These are phyloP conservation scores for Melipona bicolor DNA, from an alignment of 2,888 invertebrate genomes.

Conservation along the genomic window DNA sequence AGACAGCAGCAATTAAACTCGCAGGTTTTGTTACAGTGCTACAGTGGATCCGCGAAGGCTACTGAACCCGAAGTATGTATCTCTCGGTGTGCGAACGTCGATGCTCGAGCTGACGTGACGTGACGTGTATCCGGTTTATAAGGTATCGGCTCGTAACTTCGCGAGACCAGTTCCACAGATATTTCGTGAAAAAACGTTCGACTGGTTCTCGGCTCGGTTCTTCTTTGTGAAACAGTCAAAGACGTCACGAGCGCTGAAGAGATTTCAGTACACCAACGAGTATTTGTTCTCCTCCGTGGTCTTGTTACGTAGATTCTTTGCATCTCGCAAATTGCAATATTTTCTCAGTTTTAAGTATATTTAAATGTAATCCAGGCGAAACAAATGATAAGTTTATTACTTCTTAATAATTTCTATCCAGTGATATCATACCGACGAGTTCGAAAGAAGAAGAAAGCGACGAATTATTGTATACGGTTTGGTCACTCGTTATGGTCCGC, in stretches of 20 bases:
- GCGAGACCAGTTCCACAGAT: constrained; percentile 73
- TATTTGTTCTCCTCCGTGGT: background rate
- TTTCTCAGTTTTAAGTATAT: too few relatives aligned
- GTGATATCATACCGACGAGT: too few relatives aligned
- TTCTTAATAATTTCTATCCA: too few relatives aligned
- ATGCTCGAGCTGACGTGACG: constrained; percentile 55
- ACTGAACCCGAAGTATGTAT: constrained; percentile 64
- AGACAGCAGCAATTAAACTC: constrained; percentile 51
- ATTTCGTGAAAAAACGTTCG: constrained; percentile 64
- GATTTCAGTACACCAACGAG: background rate
- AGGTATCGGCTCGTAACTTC: constrained; percentile 61
- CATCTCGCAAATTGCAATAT: too few relatives aligned
- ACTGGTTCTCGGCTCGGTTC: constrained; percentile 34
- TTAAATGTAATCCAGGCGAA: too few relatives aligned
- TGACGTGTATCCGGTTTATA: constrained; percentile 67
- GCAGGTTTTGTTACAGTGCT: constrained; percentile 70
- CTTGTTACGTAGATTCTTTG: background rate
- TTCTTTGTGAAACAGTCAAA: constrained; percentile 39
- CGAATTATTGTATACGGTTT: too few relatives aligned
- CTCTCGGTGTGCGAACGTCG: constrained; percentile 35
- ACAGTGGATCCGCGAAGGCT: constrained; percentile 60
- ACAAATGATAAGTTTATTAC: too few relatives aligned
- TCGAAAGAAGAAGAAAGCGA: too few relatives aligned
- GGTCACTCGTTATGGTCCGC: too few relatives aligned
- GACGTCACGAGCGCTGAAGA: constrained; percentile 4